A percentile compares a stretch with the other conserved stretches of the same genome.
These are phyloP conservation scores for Alloscopus bannaensis DNA, from an alignment of 2,888 invertebrate species.

Conservation along the genomic window DNA sequence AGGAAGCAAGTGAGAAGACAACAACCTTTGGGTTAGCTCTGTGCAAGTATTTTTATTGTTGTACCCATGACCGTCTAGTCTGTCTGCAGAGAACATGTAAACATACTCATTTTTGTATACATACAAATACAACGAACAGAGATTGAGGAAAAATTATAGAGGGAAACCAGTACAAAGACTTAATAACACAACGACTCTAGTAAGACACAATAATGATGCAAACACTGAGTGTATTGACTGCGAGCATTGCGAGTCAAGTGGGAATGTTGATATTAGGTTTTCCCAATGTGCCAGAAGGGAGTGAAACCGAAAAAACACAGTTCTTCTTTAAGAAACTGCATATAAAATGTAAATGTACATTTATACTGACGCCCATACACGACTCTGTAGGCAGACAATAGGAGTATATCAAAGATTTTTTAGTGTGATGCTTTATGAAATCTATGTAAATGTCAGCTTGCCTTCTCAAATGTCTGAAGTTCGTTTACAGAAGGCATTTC, in stretches of 20 bases:
- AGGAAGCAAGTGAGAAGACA: slow-evolving; percentile 27
- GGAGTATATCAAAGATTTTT: neutral
- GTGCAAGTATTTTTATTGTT: slow-evolving; percentile 22
- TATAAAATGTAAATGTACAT: neutral
- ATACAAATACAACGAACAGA: neutral
- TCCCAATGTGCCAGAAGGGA: neutral
- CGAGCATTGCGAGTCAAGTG: too few relatives aligned
- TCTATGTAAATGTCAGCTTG: neutral
- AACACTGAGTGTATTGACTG: slow-evolving; percentile 18
- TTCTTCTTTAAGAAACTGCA: neutral
- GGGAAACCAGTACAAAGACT: too few relatives aligned
- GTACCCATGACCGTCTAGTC: slow-evolving; percentile 3
- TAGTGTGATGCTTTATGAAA: neutral
- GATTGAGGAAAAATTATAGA: neutral
- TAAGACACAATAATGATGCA: neutral
- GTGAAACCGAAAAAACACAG: neutral
- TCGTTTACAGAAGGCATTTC: neutral
- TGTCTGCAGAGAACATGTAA: slow-evolving; percentile 12
- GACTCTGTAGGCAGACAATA: neutral
- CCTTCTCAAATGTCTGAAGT: neutral
- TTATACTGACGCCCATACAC: neutral
- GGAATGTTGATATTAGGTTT: slow-evolving; percentile 6
- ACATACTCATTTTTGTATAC: slow-evolving; percentile 7
- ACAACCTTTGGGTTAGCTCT: slow-evolving; percentile 32
- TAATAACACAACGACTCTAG: neutral